These are phyloP conservation scores for Echinometra lucunter DNA, from an alignment of 53 echinoderm and acorn worm genomes.

Conservation along the genomic window DNA sequence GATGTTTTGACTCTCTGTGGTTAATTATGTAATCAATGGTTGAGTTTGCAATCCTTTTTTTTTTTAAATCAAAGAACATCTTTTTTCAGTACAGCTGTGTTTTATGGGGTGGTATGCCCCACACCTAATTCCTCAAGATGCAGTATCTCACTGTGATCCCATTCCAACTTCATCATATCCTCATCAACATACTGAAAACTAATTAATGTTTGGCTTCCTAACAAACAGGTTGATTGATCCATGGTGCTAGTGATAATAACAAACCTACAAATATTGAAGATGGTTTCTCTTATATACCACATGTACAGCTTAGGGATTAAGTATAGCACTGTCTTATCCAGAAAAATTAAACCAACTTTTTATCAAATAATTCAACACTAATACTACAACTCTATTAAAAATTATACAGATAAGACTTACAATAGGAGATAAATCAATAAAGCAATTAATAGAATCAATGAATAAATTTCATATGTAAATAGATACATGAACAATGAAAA, in stretches of 20 bases:
- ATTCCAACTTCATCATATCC: slow-evolving; percentile 27
- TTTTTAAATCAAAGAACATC: too few species aligned
- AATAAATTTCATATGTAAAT: too few species aligned
- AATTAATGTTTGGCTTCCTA: slow-evolving; percentile 39
- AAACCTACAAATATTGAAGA: not conserved
- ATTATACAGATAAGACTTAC: not conserved
- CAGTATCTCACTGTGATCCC: not conserved
- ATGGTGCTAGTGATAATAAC: not conserved
- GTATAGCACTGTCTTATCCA: not conserved
- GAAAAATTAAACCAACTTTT: not conserved
- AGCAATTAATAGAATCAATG: too few species aligned
- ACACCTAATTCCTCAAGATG: too few species aligned
- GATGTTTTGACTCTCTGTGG: too few species aligned
- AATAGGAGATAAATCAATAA: too few species aligned
- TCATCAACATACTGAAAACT: not conserved
- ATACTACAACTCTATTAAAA: not conserved
- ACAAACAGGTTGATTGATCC: slow-evolving; percentile 36
- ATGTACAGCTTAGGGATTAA: not conserved
- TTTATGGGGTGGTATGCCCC: not conserved
- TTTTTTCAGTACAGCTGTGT: not conserved
- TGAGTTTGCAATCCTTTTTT: too few species aligned
- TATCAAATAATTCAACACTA: too few species aligned
- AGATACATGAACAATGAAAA: too few species aligned
- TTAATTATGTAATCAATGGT: too few species aligned
- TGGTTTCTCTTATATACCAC: not conserved